Percentiles rank a stretch among this genome's conserved stretches.
Evolutionary conservation across 2,797 vertebrate species (phyloP).

Genomic region (Sebastes itinus): DNA sequence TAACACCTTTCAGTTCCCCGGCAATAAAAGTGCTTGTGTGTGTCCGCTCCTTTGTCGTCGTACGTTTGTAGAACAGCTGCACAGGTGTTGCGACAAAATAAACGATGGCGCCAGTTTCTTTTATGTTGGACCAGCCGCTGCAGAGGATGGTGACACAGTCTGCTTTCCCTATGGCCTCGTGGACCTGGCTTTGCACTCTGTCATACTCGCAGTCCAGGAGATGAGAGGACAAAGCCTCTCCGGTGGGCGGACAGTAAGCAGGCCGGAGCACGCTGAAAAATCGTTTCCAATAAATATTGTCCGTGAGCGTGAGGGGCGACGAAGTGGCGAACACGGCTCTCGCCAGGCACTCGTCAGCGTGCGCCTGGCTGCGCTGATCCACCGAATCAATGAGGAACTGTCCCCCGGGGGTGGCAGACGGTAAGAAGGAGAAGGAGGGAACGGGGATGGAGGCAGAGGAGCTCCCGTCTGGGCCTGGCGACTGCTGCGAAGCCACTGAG

Average conservation of each 20-base stretch:
- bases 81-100: conserved; percentile 45
- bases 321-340: conserved; percentile 57
- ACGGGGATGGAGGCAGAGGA: conserved; percentile 62
- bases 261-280: conserved; percentile 56
- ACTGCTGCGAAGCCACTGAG: conserved; percentile 46
- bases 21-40: conserved; percentile 4
- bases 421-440: conserved; percentile 54
- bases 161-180: conserved; percentile 47
- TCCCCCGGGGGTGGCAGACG: conserved; percentile 45
- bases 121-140: conserved; percentile 23
- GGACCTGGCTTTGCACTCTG: conserved; percentile 49
- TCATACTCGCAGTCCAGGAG: conserved; percentile 56
- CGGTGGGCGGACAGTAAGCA: conserved; percentile 61
- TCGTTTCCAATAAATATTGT: conserved; percentile 60
- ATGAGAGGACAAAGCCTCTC: conserved; percentile 52
- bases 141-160: conserved; percentile 48
- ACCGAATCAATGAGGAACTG: conserved; percentile 65
- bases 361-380: conserved; percentile 60
- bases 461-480: conserved; percentile 47
- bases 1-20: conserved; percentile 45
- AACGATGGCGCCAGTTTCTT: conserved; percentile 22
- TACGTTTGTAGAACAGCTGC: conserved; percentile 55
- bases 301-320: conserved; percentile 53
- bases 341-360: conserved; percentile 57
- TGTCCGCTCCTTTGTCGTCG: conserved; percentile 21